These are phyloP conservation scores for Serripes groenlandicus DNA, from an alignment of 2,888 invertebrate genomes.

Conservation along the genomic window DNA sequence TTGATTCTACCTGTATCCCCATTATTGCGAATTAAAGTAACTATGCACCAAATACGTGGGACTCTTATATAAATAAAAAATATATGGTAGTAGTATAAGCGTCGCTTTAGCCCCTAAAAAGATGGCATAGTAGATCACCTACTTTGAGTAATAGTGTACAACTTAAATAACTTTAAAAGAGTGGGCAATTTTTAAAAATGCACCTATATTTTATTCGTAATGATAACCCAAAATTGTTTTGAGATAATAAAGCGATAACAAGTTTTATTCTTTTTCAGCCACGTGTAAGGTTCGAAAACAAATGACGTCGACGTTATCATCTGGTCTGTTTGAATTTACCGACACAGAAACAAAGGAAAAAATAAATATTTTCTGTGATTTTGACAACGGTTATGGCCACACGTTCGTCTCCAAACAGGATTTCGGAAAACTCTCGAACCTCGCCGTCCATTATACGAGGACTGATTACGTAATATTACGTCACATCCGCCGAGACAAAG, in stretches of 20 bases:
- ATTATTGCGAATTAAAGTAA: no score
- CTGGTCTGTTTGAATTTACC: not conserved
- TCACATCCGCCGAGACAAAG: conserved; percentile 2
- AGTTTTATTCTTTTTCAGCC: not conserved
- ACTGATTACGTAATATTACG: conserved; percentile 9
- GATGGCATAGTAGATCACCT: no score
- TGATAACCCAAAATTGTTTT: no score
- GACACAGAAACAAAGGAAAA: not conserved
- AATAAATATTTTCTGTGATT: conserved; percentile 11
- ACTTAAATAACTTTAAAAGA: no score
- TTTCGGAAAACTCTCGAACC: conserved; percentile 7
- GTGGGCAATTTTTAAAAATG: no score
- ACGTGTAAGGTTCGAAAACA: conserved; percentile 4
- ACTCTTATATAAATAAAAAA: no score
- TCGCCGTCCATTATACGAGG: not conserved
- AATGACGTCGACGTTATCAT: not conserved
- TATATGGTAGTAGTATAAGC: no score
- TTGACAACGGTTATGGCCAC: not conserved
- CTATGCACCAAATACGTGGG: no score
- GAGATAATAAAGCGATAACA: not conserved
- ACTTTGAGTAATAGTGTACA: no score
- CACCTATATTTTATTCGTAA: no score
- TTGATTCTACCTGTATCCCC: no score
- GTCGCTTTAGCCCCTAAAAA: no score
- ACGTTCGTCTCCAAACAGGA: conserved; percentile 2